Evolutionary conservation across 2,113 vertebrate species (phyloP).

Genomic region (Rana temporaria): DNA sequence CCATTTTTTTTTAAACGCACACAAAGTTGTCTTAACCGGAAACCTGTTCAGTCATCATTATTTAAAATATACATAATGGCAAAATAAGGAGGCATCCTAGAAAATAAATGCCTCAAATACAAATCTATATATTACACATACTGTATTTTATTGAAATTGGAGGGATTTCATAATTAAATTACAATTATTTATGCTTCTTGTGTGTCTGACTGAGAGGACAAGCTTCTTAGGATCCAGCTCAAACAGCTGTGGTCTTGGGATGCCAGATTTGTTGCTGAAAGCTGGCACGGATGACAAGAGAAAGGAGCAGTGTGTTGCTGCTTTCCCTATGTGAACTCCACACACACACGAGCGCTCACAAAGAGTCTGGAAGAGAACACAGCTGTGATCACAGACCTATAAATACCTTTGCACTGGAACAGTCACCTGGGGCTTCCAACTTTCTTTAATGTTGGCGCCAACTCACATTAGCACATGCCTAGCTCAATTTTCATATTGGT

Average conservation of each 20-base stretch:
- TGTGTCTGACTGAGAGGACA: background rate
- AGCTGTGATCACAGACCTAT: constrained; percentile 46
- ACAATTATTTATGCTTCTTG: no score
- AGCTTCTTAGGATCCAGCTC: background rate
- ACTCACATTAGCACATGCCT: constrained; percentile 33
- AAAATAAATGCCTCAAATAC: no score
- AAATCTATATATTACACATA: no score
- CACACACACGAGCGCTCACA: background rate
- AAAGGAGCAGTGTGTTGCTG: constrained; percentile 1
- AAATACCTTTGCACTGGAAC: constrained; percentile 35
- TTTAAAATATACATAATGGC: no score
- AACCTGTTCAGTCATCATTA: no score
- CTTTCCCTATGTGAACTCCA: constrained; percentile 26
- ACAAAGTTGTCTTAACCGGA: no score
- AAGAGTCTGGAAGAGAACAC: constrained; percentile 16
- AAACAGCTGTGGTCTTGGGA: constrained; percentile 13
- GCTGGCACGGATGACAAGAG: background rate
- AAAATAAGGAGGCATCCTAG: no score
- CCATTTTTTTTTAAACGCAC: no score
- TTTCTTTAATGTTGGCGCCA: constrained; percentile 40
- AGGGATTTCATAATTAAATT: no score
- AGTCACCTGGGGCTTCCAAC: constrained; percentile 25
- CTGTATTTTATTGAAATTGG: no score
- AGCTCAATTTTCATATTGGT: constrained; percentile 32
- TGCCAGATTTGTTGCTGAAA: constrained; percentile 18